Base-by-base conservation (phyloP, 2,797 vertebrate species). In the Sorex maritimensis region DNA sequence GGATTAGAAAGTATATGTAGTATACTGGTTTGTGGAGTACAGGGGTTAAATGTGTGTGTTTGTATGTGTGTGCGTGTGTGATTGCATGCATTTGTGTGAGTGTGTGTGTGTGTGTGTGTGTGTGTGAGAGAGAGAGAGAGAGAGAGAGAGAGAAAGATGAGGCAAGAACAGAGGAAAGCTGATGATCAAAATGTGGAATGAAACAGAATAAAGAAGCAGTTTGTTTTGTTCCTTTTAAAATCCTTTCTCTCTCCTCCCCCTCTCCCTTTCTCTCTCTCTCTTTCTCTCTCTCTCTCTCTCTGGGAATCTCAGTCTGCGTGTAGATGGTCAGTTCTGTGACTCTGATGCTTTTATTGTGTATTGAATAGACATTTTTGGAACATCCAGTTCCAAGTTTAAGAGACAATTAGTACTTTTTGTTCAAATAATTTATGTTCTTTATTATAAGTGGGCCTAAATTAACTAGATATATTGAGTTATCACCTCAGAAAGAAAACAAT, bases 151-250 rank as follows among this genome's bases (percentile, higher is more conserved):
- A 44, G 41, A 44, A 7, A 44, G 15, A 92, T 14, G 87, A 95
- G 78, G 71, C 41, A 34, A 81, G 63, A 78, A 69, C 30, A 81
- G 83, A 93, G 89, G 94, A 85, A 96, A 95, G 61, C 67, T 46
- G 78, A 93, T 44, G 41, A 44, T 74, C 77, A 82, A 90, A 92
- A 91, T 75, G 82, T 78, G 71, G 41, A 79, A 65, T 90, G 72
- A 34, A 82, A 34, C 91, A 92, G 90, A 92, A 95, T 95, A 74
- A 94, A 95, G 46, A 84, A 68, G 75, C 72, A 46, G 79, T 95
- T 93, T 93, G 81, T 85, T 96, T 95, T 69, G 72, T 91, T 89
- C 30, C 93, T 85, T 95, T 94, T 79, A 46, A 77, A 63, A 80
- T 61, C 58, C 38, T 41, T 88, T 52, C 49, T 95, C 88, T 97